Conservation (phyloP, 1,140 invertebrate genomes). For the Metopolophium dirhodum region DNA sequence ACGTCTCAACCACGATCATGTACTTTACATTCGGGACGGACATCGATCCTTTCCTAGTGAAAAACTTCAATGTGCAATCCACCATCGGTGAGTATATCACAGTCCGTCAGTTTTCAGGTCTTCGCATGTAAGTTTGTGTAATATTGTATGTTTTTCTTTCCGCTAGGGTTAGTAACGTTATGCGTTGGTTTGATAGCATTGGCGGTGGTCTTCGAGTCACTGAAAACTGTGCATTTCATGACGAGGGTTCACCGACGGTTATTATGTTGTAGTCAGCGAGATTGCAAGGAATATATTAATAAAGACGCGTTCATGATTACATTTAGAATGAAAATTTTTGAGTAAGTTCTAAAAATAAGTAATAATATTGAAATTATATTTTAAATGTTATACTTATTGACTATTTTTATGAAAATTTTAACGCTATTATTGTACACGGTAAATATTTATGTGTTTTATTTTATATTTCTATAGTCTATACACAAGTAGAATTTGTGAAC, state of each 20-base stretch:
- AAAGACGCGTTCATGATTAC: background rate
- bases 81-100: background rate
- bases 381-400: background rate
- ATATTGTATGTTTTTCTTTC: background rate
- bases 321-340: conserved; percentile 39
- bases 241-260: conserved; percentile 20
- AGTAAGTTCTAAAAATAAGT: background rate
- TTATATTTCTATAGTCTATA: background rate
- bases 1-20: background rate
- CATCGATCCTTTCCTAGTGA: conserved; percentile 26
- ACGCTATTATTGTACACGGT: background rate
- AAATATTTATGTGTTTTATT: background rate
- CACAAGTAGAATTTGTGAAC: background rate
- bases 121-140: background rate
- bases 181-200: conserved; percentile 37
- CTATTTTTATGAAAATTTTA: background rate
- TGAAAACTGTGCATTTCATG: conserved; percentile 49
- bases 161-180: conserved; percentile 24
- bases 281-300: conserved; percentile 39
- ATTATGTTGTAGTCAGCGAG: conserved; percentile 23
- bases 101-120: background rate
- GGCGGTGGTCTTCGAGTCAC: conserved; percentile 34
- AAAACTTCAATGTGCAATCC: conserved; percentile 28
- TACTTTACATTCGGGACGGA: conserved; percentile 41
- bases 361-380: background rate